phyloP scores from a whole-genome alignment of 1,140 invertebrate species.

The Battus philenor region DNA sequence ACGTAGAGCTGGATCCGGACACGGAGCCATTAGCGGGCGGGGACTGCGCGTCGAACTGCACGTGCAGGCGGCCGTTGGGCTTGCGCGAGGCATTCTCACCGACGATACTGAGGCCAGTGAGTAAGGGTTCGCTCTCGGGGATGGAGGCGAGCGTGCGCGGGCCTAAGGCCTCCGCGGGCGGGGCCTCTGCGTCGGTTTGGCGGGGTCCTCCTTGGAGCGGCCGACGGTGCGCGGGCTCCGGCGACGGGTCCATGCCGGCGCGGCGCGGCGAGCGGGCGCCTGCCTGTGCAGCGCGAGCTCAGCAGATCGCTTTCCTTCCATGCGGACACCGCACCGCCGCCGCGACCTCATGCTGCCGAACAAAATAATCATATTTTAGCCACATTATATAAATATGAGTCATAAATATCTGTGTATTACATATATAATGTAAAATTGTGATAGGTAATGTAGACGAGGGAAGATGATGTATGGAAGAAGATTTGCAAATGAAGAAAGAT shows the following conservation, averaged over 20 bases:
- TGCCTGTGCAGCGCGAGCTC: slow-evolving; percentile 55
- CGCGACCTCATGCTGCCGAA: slow-evolving; percentile 68
- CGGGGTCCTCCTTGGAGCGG: slow-evolving; percentile 65
- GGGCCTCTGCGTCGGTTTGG: slow-evolving; percentile 45
- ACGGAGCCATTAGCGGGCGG: slow-evolving; percentile 65
- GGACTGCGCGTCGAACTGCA: slow-evolving; percentile 77
- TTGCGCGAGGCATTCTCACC: slow-evolving; percentile 36
- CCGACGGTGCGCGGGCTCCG: slow-evolving; percentile 56
- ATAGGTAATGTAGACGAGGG: too few relatives aligned
- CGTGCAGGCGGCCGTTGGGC: slow-evolving; percentile 67
- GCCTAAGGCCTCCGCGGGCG: slow-evolving; percentile 49
- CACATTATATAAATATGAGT: too few relatives aligned
- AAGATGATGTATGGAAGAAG: too few relatives aligned
- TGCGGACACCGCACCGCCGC: slow-evolving; percentile 63
- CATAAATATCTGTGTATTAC: too few relatives aligned
- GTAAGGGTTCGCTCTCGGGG: slow-evolving; percentile 59
- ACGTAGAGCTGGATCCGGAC: slow-evolving; percentile 62
- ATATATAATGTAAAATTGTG: too few relatives aligned
- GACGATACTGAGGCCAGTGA: slow-evolving; percentile 38
- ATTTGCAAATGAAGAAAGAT: too few relatives aligned
- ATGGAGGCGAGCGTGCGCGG: slow-evolving; percentile 53
- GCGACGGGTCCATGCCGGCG: slow-evolving; percentile 57
- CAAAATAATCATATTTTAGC: too few relatives aligned
- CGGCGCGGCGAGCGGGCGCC: slow-evolving; percentile 58
- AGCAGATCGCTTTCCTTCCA: slow-evolving; percentile 68